Evolutionary conservation across 2,113 vertebrate species (phyloP).

Genomic region (cat (Felis catus)): F.catus_Fca126_mat1.0 CM031419.1:90198001-90198500

Average conservation of each 20-base stretch:
- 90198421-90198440: not conserved
- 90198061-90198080: not conserved
- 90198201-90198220: not conserved
- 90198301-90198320: not conserved
- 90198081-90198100: not conserved
- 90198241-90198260: not conserved
- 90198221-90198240: not conserved
- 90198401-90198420: not conserved
- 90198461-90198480: not conserved
- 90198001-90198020: not conserved
- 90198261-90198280: not conserved
- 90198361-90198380: not conserved
- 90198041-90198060: not conserved
- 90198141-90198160: not conserved
- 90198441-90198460: not conserved
- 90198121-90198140: not conserved
- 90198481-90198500: not conserved
- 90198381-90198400: not conserved
- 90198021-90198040: not conserved
- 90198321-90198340: not conserved
- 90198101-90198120: not conserved
- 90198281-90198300: not conserved
- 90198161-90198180: not conserved
- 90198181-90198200: not conserved
- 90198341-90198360: not conserved